phyloP scores from a whole-genome alignment of 2,888 invertebrate genomes.

The Drosophila niveifrons region DNA sequence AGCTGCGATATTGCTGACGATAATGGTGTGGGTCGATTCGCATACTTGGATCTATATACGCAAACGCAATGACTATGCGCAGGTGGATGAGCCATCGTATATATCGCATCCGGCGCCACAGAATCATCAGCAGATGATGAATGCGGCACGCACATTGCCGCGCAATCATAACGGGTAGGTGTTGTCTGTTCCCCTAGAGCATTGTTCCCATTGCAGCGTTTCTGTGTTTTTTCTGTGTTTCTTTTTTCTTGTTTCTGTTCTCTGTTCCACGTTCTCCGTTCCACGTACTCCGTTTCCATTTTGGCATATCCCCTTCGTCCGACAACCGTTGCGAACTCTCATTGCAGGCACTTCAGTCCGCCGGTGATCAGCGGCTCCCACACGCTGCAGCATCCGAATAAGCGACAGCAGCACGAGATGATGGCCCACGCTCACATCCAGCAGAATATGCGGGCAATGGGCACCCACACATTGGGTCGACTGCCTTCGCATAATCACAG shows the following conservation, averaged over 20 bases:
- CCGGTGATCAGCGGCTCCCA: slow-evolving; percentile 86
- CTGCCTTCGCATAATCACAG: slow-evolving; percentile 88
- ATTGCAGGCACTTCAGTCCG: slow-evolving; percentile 85
- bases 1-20: slow-evolving; percentile 95
- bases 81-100: slow-evolving; percentile 92
- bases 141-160: slow-evolving; percentile 86
- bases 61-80: slow-evolving; percentile 92
- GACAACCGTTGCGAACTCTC: slow-evolving; percentile 6
- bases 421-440: slow-evolving; percentile 86
- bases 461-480: slow-evolving; percentile 90
- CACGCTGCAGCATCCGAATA: slow-evolving; percentile 85
- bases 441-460: slow-evolving; percentile 86
- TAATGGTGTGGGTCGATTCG: slow-evolving; percentile 97
- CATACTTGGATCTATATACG: slow-evolving; percentile 99
- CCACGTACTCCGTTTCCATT: too few species aligned
- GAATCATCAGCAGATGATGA: slow-evolving; percentile 86
- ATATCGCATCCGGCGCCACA: slow-evolving; percentile 85
- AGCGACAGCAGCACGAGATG: slow-evolving; percentile 85
- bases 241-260: too few species aligned
- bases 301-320: slow-evolving; percentile 32
- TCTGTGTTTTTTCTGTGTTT: slow-evolving; percentile 1
- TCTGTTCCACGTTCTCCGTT: too few species aligned
- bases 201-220: slow-evolving; percentile 59
- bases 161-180: slow-evolving; percentile 86
- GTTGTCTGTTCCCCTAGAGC: slow-evolving; percentile 42